Evolutionary conservation across 2,797 vertebrate species (phyloP), one percentile per base, ranked within the genome.

Genomic region (Acipenser transmontanus): DNA sequence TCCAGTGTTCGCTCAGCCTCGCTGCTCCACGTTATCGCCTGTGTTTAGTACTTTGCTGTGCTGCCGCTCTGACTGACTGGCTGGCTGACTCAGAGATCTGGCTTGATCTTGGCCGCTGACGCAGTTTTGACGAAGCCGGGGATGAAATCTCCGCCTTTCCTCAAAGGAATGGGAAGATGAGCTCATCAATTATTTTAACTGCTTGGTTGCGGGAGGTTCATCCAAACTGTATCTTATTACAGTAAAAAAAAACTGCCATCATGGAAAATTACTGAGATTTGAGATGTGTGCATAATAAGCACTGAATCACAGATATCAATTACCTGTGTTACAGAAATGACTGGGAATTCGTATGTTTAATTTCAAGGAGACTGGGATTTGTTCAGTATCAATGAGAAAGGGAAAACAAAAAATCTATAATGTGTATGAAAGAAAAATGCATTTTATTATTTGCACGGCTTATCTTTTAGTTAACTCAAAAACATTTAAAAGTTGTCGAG

Each of bases 121-220:
- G 95, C 92, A 96, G 89, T 90, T 79, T 87, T 97, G 96, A 97
- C 94, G 95, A 82, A 92, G 85, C 84, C 88, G 83, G 80, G 80
- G 82, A 84, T 91, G 88, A 91, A 89, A 91, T 86, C 87, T 89
- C 88, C 83, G 84, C 84, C 87, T 85, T 77, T 68, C 65, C 14
- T 81, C 75, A 78, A 75, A 79, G 76, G 80, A 77, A 83, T 76
- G 82, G 64, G 83, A 82, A 80, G 78, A 83, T 3, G 65, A 71
- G 69, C 77, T 84, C 82, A 87, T 83, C 78, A 83, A 86, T 92
- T 85, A 76, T 82, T 79, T 81, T 81, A 87, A 91, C 85, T 79
- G 79, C 81, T 77, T 72, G 76, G 64, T 69, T 77, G 80, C 78
- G 82, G 74, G 77, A 80, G 78, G 78, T 81, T 76, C 75, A 73